Evolutionary conservation across 2,113 vertebrate species (phyloP), one percentile per base, ranked within the genome.

Genomic region (Piprites chloris): DNA sequence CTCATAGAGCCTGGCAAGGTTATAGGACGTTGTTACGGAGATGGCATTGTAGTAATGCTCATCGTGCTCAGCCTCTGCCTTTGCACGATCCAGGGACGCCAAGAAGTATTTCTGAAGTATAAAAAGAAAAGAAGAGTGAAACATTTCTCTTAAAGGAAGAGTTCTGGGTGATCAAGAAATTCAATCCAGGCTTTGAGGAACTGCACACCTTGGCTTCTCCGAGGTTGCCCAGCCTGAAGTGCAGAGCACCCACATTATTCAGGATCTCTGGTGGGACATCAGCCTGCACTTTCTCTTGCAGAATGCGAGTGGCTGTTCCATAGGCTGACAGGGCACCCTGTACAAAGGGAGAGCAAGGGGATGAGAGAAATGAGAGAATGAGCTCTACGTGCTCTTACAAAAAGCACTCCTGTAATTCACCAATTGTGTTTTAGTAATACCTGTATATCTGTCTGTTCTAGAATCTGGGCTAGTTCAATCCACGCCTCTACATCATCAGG

Each of bases 31-130:
- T 90, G 99, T 99, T 69, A 99, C 99, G 53, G 99, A 99, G 97
- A 99, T 99, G 93, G 99, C 99, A 49, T 99, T 99, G 97, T 99
- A 99, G 96, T 99, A 99, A 97, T 99, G 99, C 91, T 99, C 99
- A 39, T 99, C 99, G 5, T 99, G 99, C 91, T 99, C 99, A 6
- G 99, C 99, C 93, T 99, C 99, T 17, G 99, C 99, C 97, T 99
- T 99, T 22, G 99, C 99, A 65, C 99, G 98, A 47, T 99, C 99
- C 96, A 99, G 97, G 14, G 99, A 99, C 0, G 99, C 99, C 96
- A 99, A 89, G 69, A 99, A 99, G 91, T 99, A 99, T 99, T 99
- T 99, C 99, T 99, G 10, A 92, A 56, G 80, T 2, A 37, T n/a
- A 96, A 65, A 89, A 85, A 95, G 68, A 82, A 66, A 62, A 91